Evolutionary conservation across 2,888 invertebrate species (phyloP), one percentile per base, ranked within the genome.

Genomic region (Cantharis flavilabris): DNA sequence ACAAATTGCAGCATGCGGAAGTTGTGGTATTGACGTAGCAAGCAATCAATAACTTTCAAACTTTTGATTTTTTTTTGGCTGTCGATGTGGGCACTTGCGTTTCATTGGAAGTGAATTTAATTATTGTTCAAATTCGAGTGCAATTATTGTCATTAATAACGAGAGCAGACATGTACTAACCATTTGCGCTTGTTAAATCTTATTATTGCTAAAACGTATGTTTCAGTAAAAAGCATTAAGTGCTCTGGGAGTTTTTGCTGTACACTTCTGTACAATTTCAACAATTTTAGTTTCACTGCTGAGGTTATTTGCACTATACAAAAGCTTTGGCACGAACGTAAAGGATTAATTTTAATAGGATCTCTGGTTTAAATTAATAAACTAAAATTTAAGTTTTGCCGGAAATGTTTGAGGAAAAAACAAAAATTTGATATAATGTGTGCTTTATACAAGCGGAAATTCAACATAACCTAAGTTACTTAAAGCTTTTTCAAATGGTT

Each of bases 181-280:
- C 63, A 73, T 73, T 73, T 73, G 69, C 70, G 70, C 69, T 69
- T 69, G 73, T 69, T 69, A 69, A 69, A 69, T 69, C 73, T 70
- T 70, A 70, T 73, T 73, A 73, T 62, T 26, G 73, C 69, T 28
- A 18, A 70, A 70, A 62, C 69, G 70, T 49, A n/a, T 30, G 49
- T 73, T 73, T 10, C 64, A 73, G 70, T 73, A 73, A 73, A 73
- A 73, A 73, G 70, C 70, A 28, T 70, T 73, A 70, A 73, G 73
- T 73, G 73, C 69, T 73, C 23, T 67, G 72, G 73, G 73, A 62
- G 33, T 30, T 73, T 72, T 63, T 63, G 70, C 62, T 70, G 63
- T 69, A n/a, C 16, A 28, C 18, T 73, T n/a, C n/a, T 49, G 49
- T n/a, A 49, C 49, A 49, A 49, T 49, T 67, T 67, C 65, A 23